Evolutionary conservation across 1,140 invertebrate genomes (phyloP).

Genomic region (Paraescarpia echinospica): DNA sequence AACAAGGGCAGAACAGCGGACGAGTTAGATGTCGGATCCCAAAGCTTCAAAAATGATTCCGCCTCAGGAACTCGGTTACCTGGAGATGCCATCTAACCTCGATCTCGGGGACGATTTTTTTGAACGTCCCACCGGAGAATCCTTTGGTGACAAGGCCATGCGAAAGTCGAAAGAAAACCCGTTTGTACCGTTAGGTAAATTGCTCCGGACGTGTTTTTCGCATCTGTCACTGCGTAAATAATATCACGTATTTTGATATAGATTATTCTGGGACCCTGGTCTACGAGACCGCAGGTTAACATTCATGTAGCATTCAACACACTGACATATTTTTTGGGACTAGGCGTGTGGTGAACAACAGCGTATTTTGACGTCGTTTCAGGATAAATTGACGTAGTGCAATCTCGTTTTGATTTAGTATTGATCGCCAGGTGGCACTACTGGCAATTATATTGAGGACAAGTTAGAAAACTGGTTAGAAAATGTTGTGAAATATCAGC

Average conservation of each 20-base stretch:
- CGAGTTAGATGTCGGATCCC: neutral
- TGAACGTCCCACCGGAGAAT: constrained; percentile 55
- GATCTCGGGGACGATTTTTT: constrained; percentile 10
- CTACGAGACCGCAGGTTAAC: neutral
- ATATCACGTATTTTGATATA: neutral
- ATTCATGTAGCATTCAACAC: neutral
- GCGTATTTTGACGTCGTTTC: neutral
- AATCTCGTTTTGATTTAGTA: neutral
- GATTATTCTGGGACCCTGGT: neutral
- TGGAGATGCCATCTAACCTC: neutral
- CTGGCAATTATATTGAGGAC: neutral
- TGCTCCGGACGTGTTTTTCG: neutral
- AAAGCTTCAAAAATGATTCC: neutral
- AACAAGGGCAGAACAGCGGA: neutral
- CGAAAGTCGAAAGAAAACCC: constrained; percentile 76
- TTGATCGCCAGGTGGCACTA: neutral
- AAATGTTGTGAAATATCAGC: neutral
- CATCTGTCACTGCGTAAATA: neutral
- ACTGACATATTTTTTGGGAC: neutral
- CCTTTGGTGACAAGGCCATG: constrained; percentile 65
- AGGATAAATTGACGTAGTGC: neutral
- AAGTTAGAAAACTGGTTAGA: neutral
- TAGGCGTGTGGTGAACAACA: neutral
- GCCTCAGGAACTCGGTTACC: neutral
- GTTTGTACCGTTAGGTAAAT: constrained; percentile 73